Conservation (phyloP, 1,140 invertebrate genomes). For the Hormaphis cornu region DNA sequence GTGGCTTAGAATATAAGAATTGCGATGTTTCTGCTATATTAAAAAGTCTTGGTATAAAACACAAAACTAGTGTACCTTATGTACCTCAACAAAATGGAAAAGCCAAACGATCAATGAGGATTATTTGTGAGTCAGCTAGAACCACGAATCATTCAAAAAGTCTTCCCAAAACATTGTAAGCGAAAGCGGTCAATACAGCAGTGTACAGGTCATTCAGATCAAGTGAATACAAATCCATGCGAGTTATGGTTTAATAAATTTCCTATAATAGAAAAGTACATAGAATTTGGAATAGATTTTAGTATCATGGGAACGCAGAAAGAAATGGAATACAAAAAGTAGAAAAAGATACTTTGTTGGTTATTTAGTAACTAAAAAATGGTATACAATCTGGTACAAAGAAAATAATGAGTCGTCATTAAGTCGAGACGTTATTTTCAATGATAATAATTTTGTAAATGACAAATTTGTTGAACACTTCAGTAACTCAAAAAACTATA, state of each 20-base stretch:
- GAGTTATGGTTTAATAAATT: constrained; percentile 39
- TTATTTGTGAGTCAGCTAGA: constrained; percentile 38
- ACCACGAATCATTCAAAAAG: constrained; percentile 38
- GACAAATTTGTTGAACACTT: neutral
- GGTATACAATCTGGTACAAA: constrained; percentile 36
- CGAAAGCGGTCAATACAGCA: constrained; percentile 38
- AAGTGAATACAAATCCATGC: constrained; percentile 35
- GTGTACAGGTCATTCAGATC: constrained; percentile 36
- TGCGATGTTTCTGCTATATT: neutral
- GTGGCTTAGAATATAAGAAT: constrained; percentile 42
- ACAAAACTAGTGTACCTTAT: constrained; percentile 42
- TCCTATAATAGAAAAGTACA: constrained; percentile 40
- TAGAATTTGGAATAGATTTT: constrained; percentile 42
- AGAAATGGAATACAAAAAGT: constrained; percentile 41
- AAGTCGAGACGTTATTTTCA: constrained; percentile 34
- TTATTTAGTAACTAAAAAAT: constrained; percentile 41
- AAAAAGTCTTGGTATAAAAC: constrained; percentile 40
- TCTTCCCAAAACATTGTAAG: constrained; percentile 5
- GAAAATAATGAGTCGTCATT: constrained; percentile 34
- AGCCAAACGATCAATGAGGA: constrained; percentile 43
- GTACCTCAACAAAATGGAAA: constrained; percentile 46
- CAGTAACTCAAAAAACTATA: neutral
- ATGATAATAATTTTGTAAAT: neutral
- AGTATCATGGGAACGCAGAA: constrained; percentile 38
- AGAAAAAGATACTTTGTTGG: constrained; percentile 40